phyloP scores from a whole-genome alignment of 2,113 vertebrate species.

The Rhabdornis inornatus region DNA sequence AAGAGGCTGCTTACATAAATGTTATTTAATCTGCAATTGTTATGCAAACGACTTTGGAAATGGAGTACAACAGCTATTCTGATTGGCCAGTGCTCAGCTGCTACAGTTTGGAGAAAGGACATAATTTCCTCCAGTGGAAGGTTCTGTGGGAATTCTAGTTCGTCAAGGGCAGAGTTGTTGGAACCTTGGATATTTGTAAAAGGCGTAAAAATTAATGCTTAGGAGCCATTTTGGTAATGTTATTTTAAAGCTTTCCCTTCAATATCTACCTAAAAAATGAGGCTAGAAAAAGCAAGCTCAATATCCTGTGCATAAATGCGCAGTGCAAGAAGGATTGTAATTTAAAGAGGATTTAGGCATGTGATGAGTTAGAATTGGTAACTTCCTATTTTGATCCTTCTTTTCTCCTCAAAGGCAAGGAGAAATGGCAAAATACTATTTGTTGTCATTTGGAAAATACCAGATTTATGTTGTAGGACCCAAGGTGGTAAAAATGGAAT shows the following conservation, averaged over 20 bases:
- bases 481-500: neutral
- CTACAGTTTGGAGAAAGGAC: neutral
- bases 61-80: neutral
- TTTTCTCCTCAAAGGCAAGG: neutral
- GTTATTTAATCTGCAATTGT: neutral
- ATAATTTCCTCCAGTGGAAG: neutral
- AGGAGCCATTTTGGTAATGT: neutral
- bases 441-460: neutral
- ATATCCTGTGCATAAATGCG: neutral
- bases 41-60: neutral
- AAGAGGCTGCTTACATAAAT: neutral
- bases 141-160: neutral
- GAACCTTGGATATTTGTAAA: neutral
- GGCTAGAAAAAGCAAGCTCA: neutral
- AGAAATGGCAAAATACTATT: neutral
- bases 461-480: neutral
- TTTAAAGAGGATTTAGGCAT: neutral
- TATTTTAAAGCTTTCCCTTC: neutral
- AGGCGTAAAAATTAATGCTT: neutral
- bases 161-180: neutral
- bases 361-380: neutral
- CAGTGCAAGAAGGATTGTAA: neutral
- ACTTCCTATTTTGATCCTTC: neutral
- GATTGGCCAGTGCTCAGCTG: neutral
- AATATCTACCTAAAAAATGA: neutral